Base-by-base conservation (phyloP, 2,797 vertebrate genomes). In the Leucoraja ocellata region DNA sequence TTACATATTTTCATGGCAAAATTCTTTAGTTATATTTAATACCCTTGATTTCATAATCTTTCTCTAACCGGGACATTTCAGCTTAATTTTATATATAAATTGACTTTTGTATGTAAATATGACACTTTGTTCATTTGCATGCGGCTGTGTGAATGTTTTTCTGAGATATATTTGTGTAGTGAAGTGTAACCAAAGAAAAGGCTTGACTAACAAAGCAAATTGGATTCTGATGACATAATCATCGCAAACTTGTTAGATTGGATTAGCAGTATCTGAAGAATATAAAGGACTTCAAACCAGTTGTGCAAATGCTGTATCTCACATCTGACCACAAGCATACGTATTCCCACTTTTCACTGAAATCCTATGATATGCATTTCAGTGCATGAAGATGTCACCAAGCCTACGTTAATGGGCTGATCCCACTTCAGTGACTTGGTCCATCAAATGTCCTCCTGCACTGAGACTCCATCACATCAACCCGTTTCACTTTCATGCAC, bases 51-150 rank as follows among this genome's bases (percentile, higher is more conserved):
- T 73, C 39, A 32, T 32, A 91, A 39, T 71, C 32, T 11, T 71
- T 91, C 18, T 73, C 36, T 23, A 28, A 39, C 39, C 90, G 14
- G 39, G 68, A 46, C 0, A 74, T 74, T 73, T 74, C 23, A 74
- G 68, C 10, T 32, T 32, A 7, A 39, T 74, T 28, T 91, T 74
- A 74, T 74, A 91, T 73, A 91, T 54, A 91, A 74, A 91, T 91
- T 73, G n/a, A 36, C 68, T 71, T 71, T 25, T 25, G 36, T 28
- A 28, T 91, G 68, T 73, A 91, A 91, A 91, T 91, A 73, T 91
- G 36, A 91, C 74, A 73, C 65, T 21, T 91, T 74, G 32, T 91
- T 46, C 84, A 88, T 36, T 91, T 91, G 68, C 84, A 88, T 88
- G 21, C 16, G 36, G 46, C 90, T 32, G 21, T 46, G 61, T 71